Conservation (phyloP, 2,113 vertebrate species). For the Ictalurus furcatus region DNA sequence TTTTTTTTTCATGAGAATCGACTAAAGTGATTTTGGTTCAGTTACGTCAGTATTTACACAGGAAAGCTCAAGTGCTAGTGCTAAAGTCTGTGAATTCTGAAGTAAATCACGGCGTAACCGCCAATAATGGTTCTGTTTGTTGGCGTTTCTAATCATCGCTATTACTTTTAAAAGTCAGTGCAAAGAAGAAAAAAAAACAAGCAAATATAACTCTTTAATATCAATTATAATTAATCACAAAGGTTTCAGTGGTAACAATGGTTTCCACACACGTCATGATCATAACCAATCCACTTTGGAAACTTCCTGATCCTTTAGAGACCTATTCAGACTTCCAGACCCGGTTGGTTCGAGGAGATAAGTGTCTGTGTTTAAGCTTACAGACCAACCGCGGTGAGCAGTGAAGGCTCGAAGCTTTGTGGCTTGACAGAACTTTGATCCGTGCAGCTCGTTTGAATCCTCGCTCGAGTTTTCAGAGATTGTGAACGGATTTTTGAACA, state of each 20-base stretch:
- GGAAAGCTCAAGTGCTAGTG: background rate
- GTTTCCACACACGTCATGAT: background rate
- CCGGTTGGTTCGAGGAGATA: constrained; percentile 23
- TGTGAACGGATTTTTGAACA: constrained; percentile 13
- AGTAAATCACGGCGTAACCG: background rate
- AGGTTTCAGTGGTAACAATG: background rate
- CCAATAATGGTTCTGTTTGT: background rate
- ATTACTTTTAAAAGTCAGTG: background rate
- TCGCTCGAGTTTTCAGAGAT: constrained; percentile 26
- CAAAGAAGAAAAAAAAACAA: background rate
- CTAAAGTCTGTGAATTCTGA: background rate
- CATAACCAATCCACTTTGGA: background rate
- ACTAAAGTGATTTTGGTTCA: too few species aligned
- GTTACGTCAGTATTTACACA: too few species aligned
- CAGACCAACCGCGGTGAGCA: constrained; percentile 8
- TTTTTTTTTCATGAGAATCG: background rate
- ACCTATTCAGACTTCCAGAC: background rate
- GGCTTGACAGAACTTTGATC: constrained; percentile 28
- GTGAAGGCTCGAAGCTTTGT: background rate
- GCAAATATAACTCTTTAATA: too few species aligned
- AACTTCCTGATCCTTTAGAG: background rate
- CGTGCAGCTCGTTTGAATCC: constrained; percentile 3
- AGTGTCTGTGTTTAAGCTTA: constrained; percentile 14
- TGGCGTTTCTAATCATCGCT: background rate
- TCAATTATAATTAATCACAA: background rate